These are phyloP conservation scores for Drosophila sulfurigaster DNA, from an alignment of 1,140 invertebrate species.

Conservation along the genomic window DNA sequence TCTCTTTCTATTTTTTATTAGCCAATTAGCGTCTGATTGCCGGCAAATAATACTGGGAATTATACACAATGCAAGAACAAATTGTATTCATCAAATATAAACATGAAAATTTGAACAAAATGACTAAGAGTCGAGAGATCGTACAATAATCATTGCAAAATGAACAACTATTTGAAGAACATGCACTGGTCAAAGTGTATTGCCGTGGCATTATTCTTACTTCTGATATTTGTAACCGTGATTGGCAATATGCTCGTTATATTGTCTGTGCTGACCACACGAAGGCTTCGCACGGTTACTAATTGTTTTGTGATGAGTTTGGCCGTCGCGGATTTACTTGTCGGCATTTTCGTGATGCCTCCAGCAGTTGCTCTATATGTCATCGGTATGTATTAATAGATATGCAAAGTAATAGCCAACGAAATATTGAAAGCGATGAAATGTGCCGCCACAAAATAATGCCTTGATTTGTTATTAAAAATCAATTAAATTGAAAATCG, in stretches of 20 bases:
- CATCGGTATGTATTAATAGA: constrained; percentile 86
- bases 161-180: constrained; percentile 65
- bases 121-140: constrained; percentile 6
- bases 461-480: not conserved
- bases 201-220: constrained; percentile 85
- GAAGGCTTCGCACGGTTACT: constrained; percentile 95
- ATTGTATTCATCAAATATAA: constrained; percentile 3
- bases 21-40: constrained; percentile 13
- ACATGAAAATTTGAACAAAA: constrained; percentile 8
- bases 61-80: constrained; percentile 19
- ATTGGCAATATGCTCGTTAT: constrained; percentile 96
- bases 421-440: not conserved
- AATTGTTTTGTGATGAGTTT: constrained; percentile 98
- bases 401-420: not conserved
- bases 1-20: constrained; percentile 4
- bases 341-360: constrained; percentile 97
- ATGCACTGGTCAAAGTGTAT: constrained; percentile 74
- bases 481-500: too few relatives aligned
- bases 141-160: constrained; percentile 12
- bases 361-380: constrained; percentile 91
- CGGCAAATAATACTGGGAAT: constrained; percentile 3
- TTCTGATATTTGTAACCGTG: constrained; percentile 88
- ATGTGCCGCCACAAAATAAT: not conserved
- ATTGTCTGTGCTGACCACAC: constrained; percentile 94
- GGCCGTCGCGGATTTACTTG: constrained; percentile 95